These are phyloP conservation scores for Gisinianus flammeolus DNA, from an alignment of 2,888 invertebrate genomes.

Conservation along the genomic window DNA sequence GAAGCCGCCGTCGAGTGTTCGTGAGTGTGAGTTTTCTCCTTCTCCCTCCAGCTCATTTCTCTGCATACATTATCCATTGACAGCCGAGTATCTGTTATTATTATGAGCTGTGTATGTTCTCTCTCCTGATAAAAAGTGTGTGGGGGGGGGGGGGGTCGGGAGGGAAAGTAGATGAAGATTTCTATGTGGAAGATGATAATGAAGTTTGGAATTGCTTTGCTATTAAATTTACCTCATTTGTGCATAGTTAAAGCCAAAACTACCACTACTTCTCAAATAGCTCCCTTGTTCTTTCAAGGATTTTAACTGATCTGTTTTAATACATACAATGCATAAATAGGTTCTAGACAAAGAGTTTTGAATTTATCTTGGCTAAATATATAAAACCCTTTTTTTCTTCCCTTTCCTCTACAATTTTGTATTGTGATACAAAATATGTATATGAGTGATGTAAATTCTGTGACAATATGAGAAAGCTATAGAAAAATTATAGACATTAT, in stretches of 20 bases:
- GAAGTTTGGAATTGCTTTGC: constrained; percentile 20
- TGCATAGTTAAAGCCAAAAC: constrained; percentile 24
- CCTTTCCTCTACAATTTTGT: too few relatives aligned
- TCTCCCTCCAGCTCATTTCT: neutral
- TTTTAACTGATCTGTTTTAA: neutral
- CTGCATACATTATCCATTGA: neutral
- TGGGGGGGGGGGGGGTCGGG: neutral
- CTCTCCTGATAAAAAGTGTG: neutral
- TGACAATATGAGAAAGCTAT: too few relatives aligned
- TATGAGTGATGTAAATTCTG: too few relatives aligned
- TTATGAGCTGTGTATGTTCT: neutral
- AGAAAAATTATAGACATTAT: too few relatives aligned
- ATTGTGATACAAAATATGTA: too few relatives aligned
- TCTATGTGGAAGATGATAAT: constrained; percentile 16
- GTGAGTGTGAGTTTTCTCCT: neutral
- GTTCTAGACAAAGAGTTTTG: too few relatives aligned
- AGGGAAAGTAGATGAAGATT: neutral
- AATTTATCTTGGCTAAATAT: too few relatives aligned
- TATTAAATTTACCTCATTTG: constrained; percentile 27
- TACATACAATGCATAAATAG: too few relatives aligned
- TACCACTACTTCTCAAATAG: neutral
- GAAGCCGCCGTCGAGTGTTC: too few relatives aligned
- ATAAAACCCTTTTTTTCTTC: too few relatives aligned
- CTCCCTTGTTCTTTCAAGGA: neutral
- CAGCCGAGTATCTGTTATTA: neutral